Base-by-base conservation (phyloP, 2,113 vertebrate genomes). In the Hypanus sabinus region DNA sequence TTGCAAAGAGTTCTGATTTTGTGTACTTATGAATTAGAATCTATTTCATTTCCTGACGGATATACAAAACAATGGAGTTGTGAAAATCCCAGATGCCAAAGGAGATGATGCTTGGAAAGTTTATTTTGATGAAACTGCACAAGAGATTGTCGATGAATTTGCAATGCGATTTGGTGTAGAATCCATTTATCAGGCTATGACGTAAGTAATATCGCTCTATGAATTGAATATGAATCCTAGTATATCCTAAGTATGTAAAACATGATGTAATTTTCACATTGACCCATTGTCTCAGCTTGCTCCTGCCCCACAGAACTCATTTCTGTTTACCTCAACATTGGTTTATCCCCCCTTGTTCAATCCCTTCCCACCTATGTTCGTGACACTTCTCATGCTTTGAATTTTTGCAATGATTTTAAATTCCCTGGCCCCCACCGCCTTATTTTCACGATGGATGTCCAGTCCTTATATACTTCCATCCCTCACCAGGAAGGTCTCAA, bases 101-200 rank as follows among this genome's bases (percentile, higher is more conserved):
- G 99, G 99, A 0, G 99, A 99, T 0, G 99, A 99, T 0, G 99
- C 99, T 0, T 99, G 99, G 99, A 99, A 99, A 95, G 99, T 99
- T 2, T 99, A 99, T 95, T 99, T 98, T 1, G 99, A 99, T 9
- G 99, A 99, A 96, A 99, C 99, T 0, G 98, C 99, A 0, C 99
- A 99, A 96, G 99, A 99, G 96, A 99, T 99, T 0, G 99, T 99
- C 83, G 99, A 99, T 0, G 99, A 99, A 96, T 99, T 99, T 81
- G 99, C 99, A 73, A 99, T 99, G 99, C 98, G 99, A 95, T 99
- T 99, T 0, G 99, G 99, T 0, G 98, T 99, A 6, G 99, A 99
- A 96, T 99, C 99, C 96, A 99, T 99, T 96, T 99, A 99, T 95
- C 99, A 99, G 96, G 99, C 99, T 95, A 99, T 99, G 99, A 99